Evolutionary conservation across 2,797 vertebrate genomes (phyloP).

Genomic region (Falco novaeseelandiae): DNA sequence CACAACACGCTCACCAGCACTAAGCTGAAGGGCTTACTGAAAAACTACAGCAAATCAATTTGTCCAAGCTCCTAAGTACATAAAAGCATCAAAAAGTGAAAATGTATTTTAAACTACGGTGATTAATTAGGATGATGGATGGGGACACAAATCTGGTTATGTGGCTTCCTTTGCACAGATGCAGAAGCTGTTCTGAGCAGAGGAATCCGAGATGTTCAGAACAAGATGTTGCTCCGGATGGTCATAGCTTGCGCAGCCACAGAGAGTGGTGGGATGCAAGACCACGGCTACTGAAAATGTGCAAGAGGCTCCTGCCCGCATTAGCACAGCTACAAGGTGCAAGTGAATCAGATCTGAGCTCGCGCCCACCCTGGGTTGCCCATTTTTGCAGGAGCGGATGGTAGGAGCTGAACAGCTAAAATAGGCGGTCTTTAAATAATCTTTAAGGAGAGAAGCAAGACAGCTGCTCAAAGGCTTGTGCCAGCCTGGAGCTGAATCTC

Average conservation of each 20-base stretch:
- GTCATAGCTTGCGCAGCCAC: fast-evolving
- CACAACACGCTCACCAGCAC: neutral
- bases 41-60: neutral
- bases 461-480: constrained; percentile 55
- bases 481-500: constrained; percentile 20
- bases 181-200: neutral
- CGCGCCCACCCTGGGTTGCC: neutral
- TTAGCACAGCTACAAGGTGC: neutral
- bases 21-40: constrained; percentile 22
- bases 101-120: neutral
- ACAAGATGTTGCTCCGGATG: neutral
- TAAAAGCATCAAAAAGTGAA: constrained; percentile 52
- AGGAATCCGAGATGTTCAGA: neutral
- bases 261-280: fast-evolving
- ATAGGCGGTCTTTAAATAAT: constrained; percentile 30
- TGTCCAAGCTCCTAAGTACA: constrained; percentile 40
- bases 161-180: neutral
- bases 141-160: neutral
- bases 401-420: constrained; percentile 1
- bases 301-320: neutral
- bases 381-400: neutral
- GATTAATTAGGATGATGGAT: constrained; percentile 41
- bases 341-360: fast-evolving
- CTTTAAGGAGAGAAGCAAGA: constrained; percentile 20
- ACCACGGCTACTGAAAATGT: fast-evolving